phyloP scores from a whole-genome alignment of 2,113 vertebrate species.

The Hystrix brachyura region DNA sequence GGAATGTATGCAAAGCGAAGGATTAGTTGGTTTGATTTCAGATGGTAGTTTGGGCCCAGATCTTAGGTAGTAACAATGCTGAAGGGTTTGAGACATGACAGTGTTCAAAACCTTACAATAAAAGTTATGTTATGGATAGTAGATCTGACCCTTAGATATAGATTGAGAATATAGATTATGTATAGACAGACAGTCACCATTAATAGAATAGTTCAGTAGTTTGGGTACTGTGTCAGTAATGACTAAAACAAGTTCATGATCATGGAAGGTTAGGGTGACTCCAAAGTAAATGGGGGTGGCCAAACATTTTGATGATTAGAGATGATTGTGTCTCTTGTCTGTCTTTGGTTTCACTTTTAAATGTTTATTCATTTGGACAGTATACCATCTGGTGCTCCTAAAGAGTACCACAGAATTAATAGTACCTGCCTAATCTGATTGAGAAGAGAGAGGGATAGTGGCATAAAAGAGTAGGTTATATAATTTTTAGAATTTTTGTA shows the following conservation, averaged over 20 bases:
- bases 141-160: background rate
- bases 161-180: background rate
- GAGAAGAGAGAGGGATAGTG: background rate
- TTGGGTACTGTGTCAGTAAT: background rate
- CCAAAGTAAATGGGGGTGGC: background rate
- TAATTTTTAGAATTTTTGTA: background rate
- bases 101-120: background rate
- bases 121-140: background rate
- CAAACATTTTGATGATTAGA: background rate
- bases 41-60: background rate
- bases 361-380: background rate
- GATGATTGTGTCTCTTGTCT: background rate
- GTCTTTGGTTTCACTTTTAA: background rate
- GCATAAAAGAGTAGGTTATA: background rate
- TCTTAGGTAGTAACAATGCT: background rate
- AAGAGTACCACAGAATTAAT: background rate
- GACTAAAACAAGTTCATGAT: background rate
- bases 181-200: background rate
- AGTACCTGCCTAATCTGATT: background rate
- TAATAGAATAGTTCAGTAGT: background rate
- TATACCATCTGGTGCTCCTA: background rate
- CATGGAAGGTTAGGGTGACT: background rate
- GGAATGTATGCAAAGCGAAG: background rate
- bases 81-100: conserved; percentile 5
- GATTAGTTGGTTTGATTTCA: background rate